These are phyloP conservation scores for Pseudolaguvia tuberculata DNA, from an alignment of 2,113 vertebrate genomes.

Conservation along the genomic window DNA sequence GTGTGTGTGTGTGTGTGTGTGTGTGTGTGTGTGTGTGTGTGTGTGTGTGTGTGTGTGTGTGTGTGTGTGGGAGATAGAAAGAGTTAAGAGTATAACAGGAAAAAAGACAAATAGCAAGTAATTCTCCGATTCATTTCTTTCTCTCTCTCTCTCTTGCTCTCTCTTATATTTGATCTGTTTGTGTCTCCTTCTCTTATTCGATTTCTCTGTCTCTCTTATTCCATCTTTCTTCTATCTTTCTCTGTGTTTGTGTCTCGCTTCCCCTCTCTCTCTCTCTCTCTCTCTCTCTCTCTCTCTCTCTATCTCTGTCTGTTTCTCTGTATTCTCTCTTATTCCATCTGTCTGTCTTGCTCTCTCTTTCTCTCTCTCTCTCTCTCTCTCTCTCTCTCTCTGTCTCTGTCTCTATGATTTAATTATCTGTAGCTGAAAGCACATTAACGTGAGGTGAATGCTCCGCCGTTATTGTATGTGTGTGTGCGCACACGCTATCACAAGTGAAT, in stretches of 20 bases:
- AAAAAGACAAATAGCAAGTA: constrained; percentile 53
- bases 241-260: constrained; percentile 43
- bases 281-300: constrained; percentile 44
- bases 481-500: constrained; percentile 59
- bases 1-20: no score
- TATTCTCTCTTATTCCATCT: neutral
- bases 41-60: constrained; percentile 20
- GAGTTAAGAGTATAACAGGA: neutral
- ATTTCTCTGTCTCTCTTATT: constrained; percentile 32
- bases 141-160: constrained; percentile 37
- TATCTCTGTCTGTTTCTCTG: neutral
- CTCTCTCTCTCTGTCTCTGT: constrained; percentile 32
- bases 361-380: neutral
- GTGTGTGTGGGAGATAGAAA: constrained; percentile 5
- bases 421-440: constrained; percentile 73
- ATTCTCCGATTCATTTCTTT: constrained; percentile 66
- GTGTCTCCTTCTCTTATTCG: neutral
- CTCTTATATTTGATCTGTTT: neutral
- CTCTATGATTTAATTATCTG: constrained; percentile 71
- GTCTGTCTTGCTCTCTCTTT: constrained; percentile 29
- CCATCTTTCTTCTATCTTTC: neutral
- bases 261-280: neutral
- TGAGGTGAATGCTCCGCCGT: constrained; percentile 67
- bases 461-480: constrained; percentile 38
- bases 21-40: no score